Percentiles rank a stretch among this genome's conserved stretches.
phyloP scores from a whole-genome alignment of 2,888 invertebrate genomes.

The Mythimna impura region DNA sequence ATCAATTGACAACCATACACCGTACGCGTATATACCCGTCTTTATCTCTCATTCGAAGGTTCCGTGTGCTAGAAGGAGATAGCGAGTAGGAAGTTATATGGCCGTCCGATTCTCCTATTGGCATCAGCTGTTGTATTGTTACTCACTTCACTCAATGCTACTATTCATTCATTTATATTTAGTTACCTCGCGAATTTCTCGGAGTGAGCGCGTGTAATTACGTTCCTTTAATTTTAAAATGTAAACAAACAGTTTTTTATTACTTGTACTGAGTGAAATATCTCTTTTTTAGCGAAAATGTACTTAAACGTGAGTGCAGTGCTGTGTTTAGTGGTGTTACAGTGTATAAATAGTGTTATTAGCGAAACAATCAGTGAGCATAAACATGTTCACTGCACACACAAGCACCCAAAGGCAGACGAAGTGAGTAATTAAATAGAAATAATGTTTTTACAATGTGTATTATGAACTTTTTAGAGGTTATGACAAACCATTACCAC shows the following conservation, averaged over 20 bases:
- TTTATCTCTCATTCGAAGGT: constrained; percentile 14
- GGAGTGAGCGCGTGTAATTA: constrained; percentile 47
- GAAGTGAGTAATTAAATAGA: constrained; percentile 89
- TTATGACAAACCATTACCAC: constrained; percentile 53
- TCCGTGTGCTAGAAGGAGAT: constrained; percentile 42
- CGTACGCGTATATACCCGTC: constrained; percentile 31
- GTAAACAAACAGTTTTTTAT: constrained; percentile 80
- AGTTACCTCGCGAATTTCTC: constrained; percentile 71
- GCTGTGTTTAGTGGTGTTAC: constrained; percentile 70
- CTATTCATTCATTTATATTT: constrained; percentile 63
- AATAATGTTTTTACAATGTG: constrained; percentile 40
- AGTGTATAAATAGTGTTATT: constrained; percentile 70
- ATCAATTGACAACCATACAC: constrained; percentile 48
- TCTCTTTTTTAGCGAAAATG: constrained; percentile 69
- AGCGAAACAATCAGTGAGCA: constrained; percentile 75
- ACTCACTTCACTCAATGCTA: constrained; percentile 60
- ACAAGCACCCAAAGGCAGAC: constrained; percentile 92
- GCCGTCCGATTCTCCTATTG: constrained; percentile 33
- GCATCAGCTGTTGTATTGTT: constrained; percentile 64
- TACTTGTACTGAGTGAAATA: constrained; percentile 72
- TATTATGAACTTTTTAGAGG: constrained; percentile 54
- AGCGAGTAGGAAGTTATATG: constrained; percentile 48
- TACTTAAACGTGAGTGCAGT: constrained; percentile 67
- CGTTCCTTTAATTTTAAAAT: constrained; percentile 72
- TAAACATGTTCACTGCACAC: constrained; percentile 89